Evolutionary conservation across 2,888 invertebrate genomes (phyloP), one percentile per base, ranked within the genome.

Genomic region (Nymphalis c-album): DNA sequence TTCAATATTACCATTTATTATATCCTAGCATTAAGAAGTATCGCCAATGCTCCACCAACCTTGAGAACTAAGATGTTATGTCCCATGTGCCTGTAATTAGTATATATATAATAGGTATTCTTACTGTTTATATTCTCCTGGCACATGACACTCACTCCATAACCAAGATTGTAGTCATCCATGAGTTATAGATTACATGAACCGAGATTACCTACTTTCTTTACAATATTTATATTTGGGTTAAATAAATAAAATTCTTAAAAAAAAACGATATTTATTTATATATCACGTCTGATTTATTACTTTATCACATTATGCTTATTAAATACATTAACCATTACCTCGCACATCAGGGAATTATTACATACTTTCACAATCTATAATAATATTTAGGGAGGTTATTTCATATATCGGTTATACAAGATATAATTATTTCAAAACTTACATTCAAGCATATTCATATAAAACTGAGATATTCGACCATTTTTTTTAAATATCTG

Each of bases 291-390:
- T 71, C 68, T 71, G 63, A 63, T 73, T 70, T 74, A 72, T 71
- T 69, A 70, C 69, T 69, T 78, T 79, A 82, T 81, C 82, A 82
- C 80, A 82, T 78, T 78, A 78, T 65, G 70, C 81, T 78, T 80
- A 80, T 68, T 64, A 63, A 71, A 68, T 73, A 71, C 59, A 64
- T 71, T 61, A 64, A 51, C 20, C 20, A 10, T 70, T 69, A 53
- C 57, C 60, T 64, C 7, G 16, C 22, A 51, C 51, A 26, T 51
- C 51, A 40, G 7, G 64, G 64, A 70, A 65, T 68, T 62, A 69
- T 63, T 64, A 18, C 60, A 45, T 58, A 50, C 35, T 47, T 63
- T 60, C 40, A 46, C 45, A 60, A 69, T 60, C 57, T 63, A 57
- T 58, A 60, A 48, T 63, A 60, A 45, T 31, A n/a, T 40, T 45